A percentile compares a stretch with the other conserved stretches of the same genome.
Conservation (phyloP, 2,888 invertebrate species). For the Nudaria mundana region DNA sequence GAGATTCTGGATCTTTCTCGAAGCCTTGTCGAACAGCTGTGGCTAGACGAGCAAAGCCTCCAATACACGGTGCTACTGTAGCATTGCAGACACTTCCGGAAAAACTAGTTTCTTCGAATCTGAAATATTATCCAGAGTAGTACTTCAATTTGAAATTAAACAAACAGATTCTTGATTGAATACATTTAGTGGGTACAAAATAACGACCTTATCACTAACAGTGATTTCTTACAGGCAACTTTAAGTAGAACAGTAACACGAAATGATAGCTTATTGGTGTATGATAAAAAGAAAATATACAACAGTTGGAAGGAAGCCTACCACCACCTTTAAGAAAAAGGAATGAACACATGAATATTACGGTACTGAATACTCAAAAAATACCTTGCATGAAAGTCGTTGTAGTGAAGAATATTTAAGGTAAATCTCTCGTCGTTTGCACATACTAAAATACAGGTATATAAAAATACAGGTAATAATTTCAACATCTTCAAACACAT, state of each 20-base stretch:
- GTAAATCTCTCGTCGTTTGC: constrained; percentile 42
- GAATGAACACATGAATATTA: too few relatives aligned
- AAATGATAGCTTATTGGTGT: too few relatives aligned
- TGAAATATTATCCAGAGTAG: background rate
- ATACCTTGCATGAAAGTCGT: constrained; percentile 71
- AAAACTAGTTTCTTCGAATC: constrained; percentile 10
- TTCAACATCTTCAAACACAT: constrained; percentile 20
- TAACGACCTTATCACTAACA: too few relatives aligned
- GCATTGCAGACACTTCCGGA: constrained; percentile 79
- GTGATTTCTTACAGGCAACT: too few relatives aligned
- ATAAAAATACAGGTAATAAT: constrained; percentile 23
- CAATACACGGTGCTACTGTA: constrained; percentile 79
- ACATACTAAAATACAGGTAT: constrained; percentile 27
- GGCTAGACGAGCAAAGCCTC: constrained; percentile 85
- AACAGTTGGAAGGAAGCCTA: too few relatives aligned
- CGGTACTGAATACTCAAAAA: too few relatives aligned
- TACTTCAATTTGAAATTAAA: too few relatives aligned
- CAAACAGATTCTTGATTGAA: too few relatives aligned
- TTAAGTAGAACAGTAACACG: too few relatives aligned
- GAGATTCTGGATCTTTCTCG: constrained; percentile 79
- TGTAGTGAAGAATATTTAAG: constrained; percentile 66
- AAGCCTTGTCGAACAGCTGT: constrained; percentile 73
- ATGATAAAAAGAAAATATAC: too few relatives aligned
- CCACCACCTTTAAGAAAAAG: too few relatives aligned
- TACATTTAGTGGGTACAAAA: too few relatives aligned